Evolutionary conservation across 1,140 invertebrate species (phyloP), one percentile per base, ranked within the genome.

Genomic region (Cotesia vestalis): DNA sequence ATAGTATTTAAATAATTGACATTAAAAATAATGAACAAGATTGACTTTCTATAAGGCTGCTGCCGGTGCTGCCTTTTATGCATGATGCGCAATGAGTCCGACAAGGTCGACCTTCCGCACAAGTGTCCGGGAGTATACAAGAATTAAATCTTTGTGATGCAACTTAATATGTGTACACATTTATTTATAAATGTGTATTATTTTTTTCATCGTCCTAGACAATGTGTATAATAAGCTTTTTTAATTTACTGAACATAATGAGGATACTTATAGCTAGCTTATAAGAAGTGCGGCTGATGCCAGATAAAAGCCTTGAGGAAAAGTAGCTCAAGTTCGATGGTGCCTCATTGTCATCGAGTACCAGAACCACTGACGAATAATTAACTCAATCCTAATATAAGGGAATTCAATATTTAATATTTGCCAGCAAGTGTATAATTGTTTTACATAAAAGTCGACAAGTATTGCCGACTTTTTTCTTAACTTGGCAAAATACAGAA

Each of bases 281-380:
- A 27, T 27, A 27, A 40, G 38, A 40, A 46, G 40, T 46, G 35
- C 14, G 3, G 57, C 11, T 20, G 63, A 66, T 66, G 63, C 17
- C 38, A 66, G 35, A 66, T 66, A 66, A 27, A 46, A 38, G 12
- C 63, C 63, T 66, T 66, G 63, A 66, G 35, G 4, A 46, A 66
- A 66, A 46, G 63, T 66, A 66, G 63, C 46, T 66, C 63, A 66
- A 66, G 63, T 66, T 66, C 46, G 38, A 46, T 51, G 46, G 17
- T 66, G 63, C 46, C 11, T 66, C 35, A 40, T 66, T 66, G 63
- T 66, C 63, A 66, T 51, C 17, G 38, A 66, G 46, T 52, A 12
- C 20, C 60, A 34, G 11, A 20, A 17, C 53, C 20, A 20, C 53
- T 5, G 20, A 27, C 27, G 27, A 17, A 20, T 57, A 61, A 35